phyloP scores from a whole-genome alignment of 2,113 vertebrate species.

The Cichladusa arquata region DNA sequence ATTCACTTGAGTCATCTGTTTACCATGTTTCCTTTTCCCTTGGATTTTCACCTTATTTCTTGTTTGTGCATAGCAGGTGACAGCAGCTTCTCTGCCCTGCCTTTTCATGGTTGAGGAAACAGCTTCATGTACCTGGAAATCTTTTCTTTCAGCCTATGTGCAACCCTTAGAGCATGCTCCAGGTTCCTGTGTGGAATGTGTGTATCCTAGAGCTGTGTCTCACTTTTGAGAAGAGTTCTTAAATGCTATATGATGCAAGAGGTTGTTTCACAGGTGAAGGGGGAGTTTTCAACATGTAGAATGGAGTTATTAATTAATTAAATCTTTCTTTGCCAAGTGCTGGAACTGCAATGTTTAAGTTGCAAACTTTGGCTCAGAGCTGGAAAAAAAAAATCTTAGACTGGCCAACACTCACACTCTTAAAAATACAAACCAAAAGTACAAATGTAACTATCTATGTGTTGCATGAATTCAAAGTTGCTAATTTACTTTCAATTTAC shows the following conservation, averaged over 20 bases:
- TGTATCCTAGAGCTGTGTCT: background rate
- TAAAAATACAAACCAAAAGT: background rate
- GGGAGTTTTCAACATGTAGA: background rate
- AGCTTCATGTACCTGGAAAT: background rate
- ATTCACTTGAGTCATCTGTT: background rate
- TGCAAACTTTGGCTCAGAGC: background rate
- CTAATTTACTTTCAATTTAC: background rate
- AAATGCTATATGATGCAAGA: background rate
- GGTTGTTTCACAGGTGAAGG: background rate
- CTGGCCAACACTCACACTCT: background rate
- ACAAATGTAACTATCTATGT: background rate
- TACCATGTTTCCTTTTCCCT: background rate
- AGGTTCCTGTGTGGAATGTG: background rate
- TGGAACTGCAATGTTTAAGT: background rate
- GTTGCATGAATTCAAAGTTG: background rate
- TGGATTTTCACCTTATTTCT: background rate
- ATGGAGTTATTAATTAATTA: background rate
- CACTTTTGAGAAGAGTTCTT: background rate
- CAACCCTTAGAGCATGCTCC: background rate
- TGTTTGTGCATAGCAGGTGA: background rate
- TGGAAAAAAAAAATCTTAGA: background rate
- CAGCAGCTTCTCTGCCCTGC: background rate
- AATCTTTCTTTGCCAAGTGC: background rate
- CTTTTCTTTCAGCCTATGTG: background rate
- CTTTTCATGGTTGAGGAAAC: background rate